Evolutionary conservation across 2,888 invertebrate genomes (phyloP), one percentile per base, ranked within the genome.

Genomic region (Rhagium mordax): DNA sequence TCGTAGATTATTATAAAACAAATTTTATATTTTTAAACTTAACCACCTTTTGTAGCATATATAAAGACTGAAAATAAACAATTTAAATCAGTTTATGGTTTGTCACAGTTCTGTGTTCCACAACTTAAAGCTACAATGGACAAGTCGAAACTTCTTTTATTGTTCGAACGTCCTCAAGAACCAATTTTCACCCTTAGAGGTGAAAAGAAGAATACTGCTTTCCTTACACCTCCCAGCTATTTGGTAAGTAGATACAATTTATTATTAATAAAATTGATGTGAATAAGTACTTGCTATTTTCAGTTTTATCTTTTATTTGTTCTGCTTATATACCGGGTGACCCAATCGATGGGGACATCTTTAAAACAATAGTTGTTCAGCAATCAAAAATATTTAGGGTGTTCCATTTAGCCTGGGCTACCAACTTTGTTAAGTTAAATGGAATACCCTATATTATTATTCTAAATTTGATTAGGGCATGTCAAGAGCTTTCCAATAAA

Each of bases 121-220:
- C 59, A 16, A 13, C 4, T 3, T 3, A 7, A 15, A 41, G n/a
- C 21, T 18, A 47, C 18, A 47, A 72, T 70, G 69, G 18, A 61
- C 15, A 68, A 67, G 6, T n/a, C 61, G n/a, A 57, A 74, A 24
- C 51, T 77, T 8, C 86, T 93, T 79, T 86, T 92, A 81, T 90
- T 95, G 78, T 94, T 93, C 88, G 93, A 94, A 83, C 91, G 94
- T 48, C 94, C 95, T 10, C 89, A 90, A 73, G 95, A 95, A 87
- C 94, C 95, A 0, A 91, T 93, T 73, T 94, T 94, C 87, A 91
- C 94, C 7, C 53, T 62, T 76, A 95, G 94, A 87, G 94, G 94
- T 1, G 90, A 91, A 8, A 91, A 91, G 0, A 89, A 90, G 53
- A 53, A 33, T 8, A 53, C 27, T 18, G 86, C 91, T 15, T 93